Base-by-base conservation (phyloP, 2,888 invertebrate species). In the Cantharis rustica region DNA sequence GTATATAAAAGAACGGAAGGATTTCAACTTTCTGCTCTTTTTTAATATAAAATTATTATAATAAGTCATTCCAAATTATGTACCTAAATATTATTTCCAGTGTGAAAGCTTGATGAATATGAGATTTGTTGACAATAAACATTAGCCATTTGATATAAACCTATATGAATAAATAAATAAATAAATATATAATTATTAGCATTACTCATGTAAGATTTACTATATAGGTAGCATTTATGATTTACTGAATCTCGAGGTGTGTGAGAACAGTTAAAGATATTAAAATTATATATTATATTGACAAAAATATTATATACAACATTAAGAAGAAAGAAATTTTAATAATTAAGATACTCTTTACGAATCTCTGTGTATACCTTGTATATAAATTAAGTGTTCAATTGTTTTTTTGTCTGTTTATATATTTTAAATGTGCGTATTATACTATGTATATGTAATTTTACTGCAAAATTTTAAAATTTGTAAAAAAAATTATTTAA, bases 101-200 rank as follows among this genome's bases (percentile, higher is more conserved):
- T 86, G 85, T 87, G 87, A 84, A 86, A 86, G 83, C 84, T 86
- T 80, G 81, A 81, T 78, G 83, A 84, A 83, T 85, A 84, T 87
- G 88, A 87, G 87, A 85, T 88, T 87, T 86, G 87, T 88, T 87
- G 88, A 88, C 88, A 88, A 88, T 88, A 88, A 88, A 66, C 64
- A 82, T 86, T 88, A 88, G 88, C 86, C 87, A 86, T 88, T 88
- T 88, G 87, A 88, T 88, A 88, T 87, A 86, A 86, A 82, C 72
- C 68, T 79, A 78, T 72, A 66, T 61, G 84, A 81, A 79, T 84
- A 81, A 75, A 73, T 27, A 76, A 20, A 31, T 75, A 76, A 72
- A 75, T 70, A 73, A 75, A 71, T 74, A 76, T 83, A 86, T 85
- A 85, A 77, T 86, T 86, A 83, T 84, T 85, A 86, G 85, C 85